Evolutionary conservation across 1,140 invertebrate species (phyloP).

Genomic region (Sycobia sp.): DNA sequence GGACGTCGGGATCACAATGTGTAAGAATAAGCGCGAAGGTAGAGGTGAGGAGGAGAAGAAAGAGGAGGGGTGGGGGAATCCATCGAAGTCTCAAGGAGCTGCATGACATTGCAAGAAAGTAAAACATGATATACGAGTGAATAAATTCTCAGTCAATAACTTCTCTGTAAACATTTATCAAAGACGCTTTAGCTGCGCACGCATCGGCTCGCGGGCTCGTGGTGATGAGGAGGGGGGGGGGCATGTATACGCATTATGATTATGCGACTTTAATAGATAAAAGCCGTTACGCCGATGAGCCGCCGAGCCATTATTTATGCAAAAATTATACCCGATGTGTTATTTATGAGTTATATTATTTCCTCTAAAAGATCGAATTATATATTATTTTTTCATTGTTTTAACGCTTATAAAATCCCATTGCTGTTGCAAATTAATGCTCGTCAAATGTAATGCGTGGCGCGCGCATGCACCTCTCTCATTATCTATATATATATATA

Average conservation of each 20-base stretch:
- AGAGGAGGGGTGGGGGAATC: no score
- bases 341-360: constrained; percentile 23
- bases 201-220: no score
- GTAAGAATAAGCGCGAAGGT: no score
- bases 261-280: constrained; percentile 23
- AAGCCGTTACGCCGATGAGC: constrained; percentile 6
- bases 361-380: constrained; percentile 20
- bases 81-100: constrained; percentile 25
- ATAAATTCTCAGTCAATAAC: constrained; percentile 32
- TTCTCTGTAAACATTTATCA: constrained; percentile 28
- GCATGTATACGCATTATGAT: background rate
- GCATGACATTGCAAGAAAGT: constrained; percentile 23
- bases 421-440: background rate
- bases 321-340: constrained; percentile 8
- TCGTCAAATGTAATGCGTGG: background rate
- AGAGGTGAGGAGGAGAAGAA: no score
- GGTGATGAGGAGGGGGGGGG: no score
- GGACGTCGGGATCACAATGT: no score
- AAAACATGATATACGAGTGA: constrained; percentile 31
- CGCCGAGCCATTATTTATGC: constrained; percentile 6
- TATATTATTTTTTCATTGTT: constrained; percentile 20
- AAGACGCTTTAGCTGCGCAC: constrained; percentile 20
- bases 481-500: no score
- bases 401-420: constrained; percentile 2
- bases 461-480: no score